Evolutionary conservation across 2,797 vertebrate species (phyloP), one percentile per base, ranked within the genome.

Genomic region (Choloepus didactylus): DNA sequence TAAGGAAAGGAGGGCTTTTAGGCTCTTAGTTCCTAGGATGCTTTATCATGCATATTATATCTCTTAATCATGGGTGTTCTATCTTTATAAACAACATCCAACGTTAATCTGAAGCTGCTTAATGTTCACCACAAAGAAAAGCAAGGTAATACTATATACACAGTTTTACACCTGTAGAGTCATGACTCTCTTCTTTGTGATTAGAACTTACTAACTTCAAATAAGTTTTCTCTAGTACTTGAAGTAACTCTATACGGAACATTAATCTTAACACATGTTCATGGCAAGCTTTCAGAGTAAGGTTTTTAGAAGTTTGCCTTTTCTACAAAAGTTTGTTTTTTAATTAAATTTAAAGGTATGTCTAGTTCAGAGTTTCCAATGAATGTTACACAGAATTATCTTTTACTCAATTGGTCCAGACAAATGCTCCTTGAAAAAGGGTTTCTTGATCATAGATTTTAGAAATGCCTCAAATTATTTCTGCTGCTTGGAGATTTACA

Each of bases 381-480:
- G 54, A 93, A n/a, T 76, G 62, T 67, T 64, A 77, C 25, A 72
- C 23, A 87, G 46, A 90, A 80, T 79, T 35, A 35, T 84, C 21
- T 81, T 59, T 89, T 64, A 83, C 9, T 81, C 92, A 90, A 88
- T 59, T 86, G 67, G 93, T 95, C 81, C 87, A 92, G 19, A 84
- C 77, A 94, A 54, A 89, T 31, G 10, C 19, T 87, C 60, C 66
- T 85, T 92, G 86, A 35, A 83, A 87, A 87, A 88, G 8, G 31
- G 0, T 64, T 91, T 87, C 64, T 84, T 95, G 67, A 73, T 59
- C 19, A 73, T 25, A 75, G 62, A 85, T 87, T 95, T 95, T 89
- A 87, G n/a, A 93, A 93, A 72, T 92, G 60, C 41, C 76, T 92
- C 62, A 80, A 84, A 89, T 25, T 73, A 0, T 66, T 72, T 59